Conservation (phyloP, 1,140 invertebrate genomes). For the Rhopalosiphum padi region DNA sequence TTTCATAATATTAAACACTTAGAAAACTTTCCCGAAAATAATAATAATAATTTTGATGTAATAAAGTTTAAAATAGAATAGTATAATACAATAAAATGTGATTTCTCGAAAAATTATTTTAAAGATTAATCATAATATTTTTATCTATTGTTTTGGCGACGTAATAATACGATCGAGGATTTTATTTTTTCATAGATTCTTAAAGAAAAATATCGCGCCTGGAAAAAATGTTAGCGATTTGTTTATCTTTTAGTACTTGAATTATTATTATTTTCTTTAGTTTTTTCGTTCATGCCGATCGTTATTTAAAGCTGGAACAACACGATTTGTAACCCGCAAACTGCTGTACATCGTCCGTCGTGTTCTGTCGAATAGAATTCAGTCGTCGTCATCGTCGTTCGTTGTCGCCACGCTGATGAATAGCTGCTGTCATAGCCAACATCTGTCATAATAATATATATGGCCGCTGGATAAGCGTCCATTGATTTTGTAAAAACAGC, state of each 20-base stretch:
- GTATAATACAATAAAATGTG: neutral
- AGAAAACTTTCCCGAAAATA: neutral
- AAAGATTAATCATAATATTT: neutral
- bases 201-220: neutral
- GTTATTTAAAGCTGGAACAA: neutral
- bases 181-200: neutral
- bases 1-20: neutral
- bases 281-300: neutral
- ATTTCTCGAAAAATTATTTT: neutral
- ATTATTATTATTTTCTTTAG: conserved; percentile 19
- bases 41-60: neutral
- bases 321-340: neutral
- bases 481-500: conserved; percentile 23
- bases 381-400: neutral
- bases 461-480: neutral
- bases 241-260: neutral
- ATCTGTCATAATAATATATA: conserved; percentile 18
- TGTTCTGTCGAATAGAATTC: neutral
- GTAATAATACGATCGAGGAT: too few relatives aligned
- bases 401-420: neutral
- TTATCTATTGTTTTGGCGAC: neutral
- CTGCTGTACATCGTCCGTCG: neutral
- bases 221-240: neutral
- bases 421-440: neutral
- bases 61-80: neutral